phyloP scores from a whole-genome alignment of 2,797 vertebrate species.

The Thripadectes ignobilis region DNA sequence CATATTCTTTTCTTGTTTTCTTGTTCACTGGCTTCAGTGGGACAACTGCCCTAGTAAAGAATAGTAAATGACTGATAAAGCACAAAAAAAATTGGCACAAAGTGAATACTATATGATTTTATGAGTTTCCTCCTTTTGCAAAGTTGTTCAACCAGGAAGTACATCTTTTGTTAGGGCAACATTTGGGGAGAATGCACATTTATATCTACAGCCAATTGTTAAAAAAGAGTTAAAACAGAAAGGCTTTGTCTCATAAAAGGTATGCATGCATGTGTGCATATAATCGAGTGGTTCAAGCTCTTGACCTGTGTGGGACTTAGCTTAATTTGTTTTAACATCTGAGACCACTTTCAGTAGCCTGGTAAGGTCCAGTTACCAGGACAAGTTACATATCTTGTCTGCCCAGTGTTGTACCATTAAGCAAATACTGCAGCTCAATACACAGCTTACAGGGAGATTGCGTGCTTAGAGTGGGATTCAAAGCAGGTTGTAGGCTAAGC shows the following conservation, averaged over 20 bases:
- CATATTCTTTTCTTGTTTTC: neutral
- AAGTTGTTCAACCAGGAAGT: neutral
- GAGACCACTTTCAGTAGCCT: neutral
- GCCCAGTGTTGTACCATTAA: neutral
- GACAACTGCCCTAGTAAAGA: neutral
- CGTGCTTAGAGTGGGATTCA: neutral
- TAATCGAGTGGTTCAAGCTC: neutral
- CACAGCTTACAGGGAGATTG: neutral
- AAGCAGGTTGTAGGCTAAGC: neutral
- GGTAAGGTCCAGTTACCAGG: neutral
- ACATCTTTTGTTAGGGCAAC: neutral
- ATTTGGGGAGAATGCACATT: neutral
- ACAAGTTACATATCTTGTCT: neutral
- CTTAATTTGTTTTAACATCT: neutral
- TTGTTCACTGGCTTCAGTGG: neutral
- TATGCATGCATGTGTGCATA: neutral
- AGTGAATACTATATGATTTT: neutral
- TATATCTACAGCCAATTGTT: neutral
- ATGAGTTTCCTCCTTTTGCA: neutral
- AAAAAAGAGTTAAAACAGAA: neutral
- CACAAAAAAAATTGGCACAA: neutral
- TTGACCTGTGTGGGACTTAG: neutral
- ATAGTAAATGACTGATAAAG: neutral
- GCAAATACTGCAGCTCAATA: neutral
- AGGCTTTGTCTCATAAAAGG: neutral